Evolutionary conservation across 2,797 vertebrate genomes (phyloP).

Genomic region (Fundulus diaphanus): DNA sequence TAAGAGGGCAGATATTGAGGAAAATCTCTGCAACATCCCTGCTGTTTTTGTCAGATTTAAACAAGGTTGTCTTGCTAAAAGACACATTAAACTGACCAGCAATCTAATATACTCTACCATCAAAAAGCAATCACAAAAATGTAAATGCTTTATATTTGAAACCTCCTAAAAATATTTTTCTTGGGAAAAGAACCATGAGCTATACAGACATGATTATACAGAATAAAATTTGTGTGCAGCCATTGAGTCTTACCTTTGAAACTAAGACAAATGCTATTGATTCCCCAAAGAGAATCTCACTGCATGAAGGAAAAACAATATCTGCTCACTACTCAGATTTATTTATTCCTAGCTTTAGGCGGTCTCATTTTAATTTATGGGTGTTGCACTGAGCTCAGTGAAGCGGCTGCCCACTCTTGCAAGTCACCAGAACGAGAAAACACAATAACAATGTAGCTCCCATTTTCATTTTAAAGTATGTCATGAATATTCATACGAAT

Average conservation of each 20-base stretch:
- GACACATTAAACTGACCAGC: conserved; percentile 13
- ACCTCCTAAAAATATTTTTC: conserved; percentile 36
- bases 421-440: conserved; percentile 65
- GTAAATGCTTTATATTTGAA: conserved; percentile 35
- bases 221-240: conserved; percentile 57
- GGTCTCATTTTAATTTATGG: conserved; percentile 81
- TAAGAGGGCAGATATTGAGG: conserved; percentile 13
- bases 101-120: conserved; percentile 7
- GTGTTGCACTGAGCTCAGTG: conserved; percentile 67
- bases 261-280: conserved; percentile 70
- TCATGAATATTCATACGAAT: conserved; percentile 77
- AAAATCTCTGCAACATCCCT: conserved; percentile 18
- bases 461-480: conserved; percentile 65
- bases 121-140: conserved; percentile 9
- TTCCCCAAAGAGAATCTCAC: conserved; percentile 64
- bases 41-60: conserved; percentile 20
- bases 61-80: conserved; percentile 14
- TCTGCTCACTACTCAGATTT: conserved; percentile 76
- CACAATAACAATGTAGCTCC: conserved; percentile 65
- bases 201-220: conserved; percentile 24
- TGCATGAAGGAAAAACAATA: conserved; percentile 77
- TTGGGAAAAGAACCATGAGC: conserved; percentile 41
- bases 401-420: conserved; percentile 66
- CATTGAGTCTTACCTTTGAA: conserved; percentile 75
- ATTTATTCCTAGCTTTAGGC: conserved; percentile 82